Percentiles rank a stretch among this genome's conserved stretches.
Conservation (phyloP, 2,888 invertebrate genomes). For the Allacma fusca region DNA sequence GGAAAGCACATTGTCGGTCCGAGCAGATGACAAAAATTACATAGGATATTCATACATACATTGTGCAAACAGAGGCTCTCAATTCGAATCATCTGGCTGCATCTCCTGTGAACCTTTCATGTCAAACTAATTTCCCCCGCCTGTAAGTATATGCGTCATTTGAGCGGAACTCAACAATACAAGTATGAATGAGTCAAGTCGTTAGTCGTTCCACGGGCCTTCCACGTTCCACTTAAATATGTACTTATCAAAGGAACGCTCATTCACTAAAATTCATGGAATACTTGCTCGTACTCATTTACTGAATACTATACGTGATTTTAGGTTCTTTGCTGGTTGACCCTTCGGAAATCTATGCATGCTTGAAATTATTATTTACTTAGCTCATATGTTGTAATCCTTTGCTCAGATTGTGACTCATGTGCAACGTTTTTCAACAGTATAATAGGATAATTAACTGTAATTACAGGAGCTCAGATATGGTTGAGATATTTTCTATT, state of each 20-base stretch:
- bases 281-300: too few relatives aligned
- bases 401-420: not conserved
- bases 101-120: conserved; percentile 24
- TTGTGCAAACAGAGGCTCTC: too few relatives aligned
- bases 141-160: too few relatives aligned
- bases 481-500: too few relatives aligned
- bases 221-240: not conserved
- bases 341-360: too few relatives aligned
- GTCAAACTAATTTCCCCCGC: conserved; percentile 28
- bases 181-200: too few relatives aligned
- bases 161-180: too few relatives aligned
- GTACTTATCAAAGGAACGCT: too few relatives aligned
- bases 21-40: too few relatives aligned
- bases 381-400: not conserved
- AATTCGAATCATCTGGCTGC: conserved; percentile 8
- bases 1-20: too few relatives aligned
- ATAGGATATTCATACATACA: too few relatives aligned
- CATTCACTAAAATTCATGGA: too few relatives aligned
- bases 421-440: not conserved
- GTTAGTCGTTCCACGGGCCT: not conserved
- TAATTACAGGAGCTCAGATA: not conserved
- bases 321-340: not conserved
- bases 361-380: not conserved
- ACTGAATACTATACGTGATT: not conserved
- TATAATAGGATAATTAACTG: not conserved